Evolutionary conservation across 2,888 invertebrate species (phyloP), one percentile per base, ranked within the genome.

Genomic region (Chaetogeoica ovagalla): DNA sequence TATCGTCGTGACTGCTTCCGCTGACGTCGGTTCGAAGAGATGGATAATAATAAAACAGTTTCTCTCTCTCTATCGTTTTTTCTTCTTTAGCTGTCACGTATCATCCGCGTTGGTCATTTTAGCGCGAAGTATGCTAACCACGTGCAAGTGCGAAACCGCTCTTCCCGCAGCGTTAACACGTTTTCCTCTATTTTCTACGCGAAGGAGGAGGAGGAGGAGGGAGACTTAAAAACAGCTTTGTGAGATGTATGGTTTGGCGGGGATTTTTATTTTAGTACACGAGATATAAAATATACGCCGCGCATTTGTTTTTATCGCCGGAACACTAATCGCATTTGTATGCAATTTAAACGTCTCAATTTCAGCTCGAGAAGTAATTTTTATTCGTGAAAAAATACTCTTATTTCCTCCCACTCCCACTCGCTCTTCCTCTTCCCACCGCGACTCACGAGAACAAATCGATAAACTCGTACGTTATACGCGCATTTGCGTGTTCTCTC

Each of bases 81-180:
- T 30, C 4, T 74, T 65, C 43, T 21, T 48, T 48, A 11, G 70
- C 39, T 15, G 71, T 79, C 71, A 79, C 79, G 79, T 79, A 79
- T 71, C 62, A n/a, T n/a, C n/a, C n/a, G n/a, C 60, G 59, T 37
- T 69, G 70, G 69, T 77, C 69, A 77, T 60, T n/a, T n/a, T n/a
- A n/a, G n/a, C 37, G 69, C 60, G 30, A 69, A 69, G 60, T 69
- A 77, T 77, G 76, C 76, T 69, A 77, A 77, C 76, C 76, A 77
- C 76, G 76, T 77, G 59, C 76, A 30, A 77, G 76, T 77, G 52
- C 52, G 60, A 77, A 30, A n/a, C n/a, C n/a, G n/a, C 69, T 77
- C 76, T 62, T 79, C 55, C 39, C 52, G 70, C 52, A 70, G 63
- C 52, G 79, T 70, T 79, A 79, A 79, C 79, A 79, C 79, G 79